phyloP scores from a whole-genome alignment of 2,797 vertebrate species.

The Sandelia bainsii region DNA sequence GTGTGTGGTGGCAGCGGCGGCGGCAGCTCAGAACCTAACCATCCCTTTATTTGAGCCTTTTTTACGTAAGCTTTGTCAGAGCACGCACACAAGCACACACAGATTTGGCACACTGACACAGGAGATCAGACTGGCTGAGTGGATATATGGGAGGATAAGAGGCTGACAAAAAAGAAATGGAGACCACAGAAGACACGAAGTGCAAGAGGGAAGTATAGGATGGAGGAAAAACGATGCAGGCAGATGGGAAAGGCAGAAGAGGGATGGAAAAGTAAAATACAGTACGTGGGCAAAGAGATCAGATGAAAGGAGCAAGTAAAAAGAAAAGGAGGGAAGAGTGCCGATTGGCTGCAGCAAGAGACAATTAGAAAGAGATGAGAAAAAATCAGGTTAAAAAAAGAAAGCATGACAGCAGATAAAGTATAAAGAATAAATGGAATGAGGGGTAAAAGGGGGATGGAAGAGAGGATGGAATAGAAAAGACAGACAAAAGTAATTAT shows the following conservation, averaged over 20 bases:
- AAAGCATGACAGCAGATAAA: background rate
- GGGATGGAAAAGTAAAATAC: conserved; percentile 16
- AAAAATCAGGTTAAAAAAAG: conserved; percentile 26
- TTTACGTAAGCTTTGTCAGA: conserved; percentile 63
- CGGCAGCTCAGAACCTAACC: conserved; percentile 30
- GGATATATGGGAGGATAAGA: conserved; percentile 70
- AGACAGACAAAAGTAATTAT: conserved; percentile 12
- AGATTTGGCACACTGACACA: conserved; percentile 73
- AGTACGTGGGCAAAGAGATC: conserved; percentile 41
- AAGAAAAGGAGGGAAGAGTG: conserved; percentile 28
- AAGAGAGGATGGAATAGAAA: conserved; percentile 10
- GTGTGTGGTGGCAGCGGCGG: conserved; percentile 2
- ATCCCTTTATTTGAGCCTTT: conserved; percentile 45
- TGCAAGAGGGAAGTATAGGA: background rate
- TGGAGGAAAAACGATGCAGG: conserved; percentile 5
- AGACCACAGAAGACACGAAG: conserved; percentile 30
- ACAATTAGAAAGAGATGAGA: background rate
- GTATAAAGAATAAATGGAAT: conserved; percentile 7
- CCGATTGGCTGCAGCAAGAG: conserved; percentile 36
- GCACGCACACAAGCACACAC: conserved; percentile 24
- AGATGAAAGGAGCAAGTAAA: conserved; percentile 46
- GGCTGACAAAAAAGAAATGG: conserved; percentile 59
- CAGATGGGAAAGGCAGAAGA: background rate
- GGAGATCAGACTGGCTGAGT: conserved; percentile 73
- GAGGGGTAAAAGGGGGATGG: conserved; percentile 9